phyloP scores from a whole-genome alignment of 2,888 invertebrate genomes.

The Sthenelais limicola region DNA sequence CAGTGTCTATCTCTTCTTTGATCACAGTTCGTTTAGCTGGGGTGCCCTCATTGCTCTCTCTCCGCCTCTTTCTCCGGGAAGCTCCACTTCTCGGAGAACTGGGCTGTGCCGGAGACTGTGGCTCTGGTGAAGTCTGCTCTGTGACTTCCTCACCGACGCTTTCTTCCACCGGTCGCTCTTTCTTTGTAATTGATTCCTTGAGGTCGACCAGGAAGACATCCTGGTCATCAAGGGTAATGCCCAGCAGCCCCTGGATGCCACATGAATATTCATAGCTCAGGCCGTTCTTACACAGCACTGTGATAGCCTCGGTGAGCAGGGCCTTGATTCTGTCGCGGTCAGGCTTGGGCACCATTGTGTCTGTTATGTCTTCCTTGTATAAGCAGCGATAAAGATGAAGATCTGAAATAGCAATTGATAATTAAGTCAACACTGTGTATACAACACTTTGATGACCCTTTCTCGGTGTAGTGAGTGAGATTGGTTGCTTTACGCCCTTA shows the following conservation, averaged over 20 bases:
- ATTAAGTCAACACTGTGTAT: too few species aligned
- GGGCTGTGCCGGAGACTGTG: not conserved
- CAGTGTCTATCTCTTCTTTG: too few species aligned
- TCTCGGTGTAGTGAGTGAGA: too few species aligned
- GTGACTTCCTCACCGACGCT: not conserved
- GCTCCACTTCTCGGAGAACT: not conserved
- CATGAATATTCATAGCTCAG: slow-evolving; percentile 45
- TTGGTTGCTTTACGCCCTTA: too few species aligned
- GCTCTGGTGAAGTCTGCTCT: not conserved
- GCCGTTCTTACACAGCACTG: slow-evolving; percentile 49
- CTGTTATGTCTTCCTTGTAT: too few species aligned
- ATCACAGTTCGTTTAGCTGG: slow-evolving; percentile 14
- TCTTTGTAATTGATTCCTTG: slow-evolving; percentile 44
- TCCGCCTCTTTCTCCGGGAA: not conserved
- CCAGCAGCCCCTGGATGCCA: slow-evolving; percentile 49
- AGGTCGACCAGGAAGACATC: slow-evolving; percentile 49
- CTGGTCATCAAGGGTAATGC: slow-evolving; percentile 49
- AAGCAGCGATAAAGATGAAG: too few species aligned
- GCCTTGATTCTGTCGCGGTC: slow-evolving; percentile 46
- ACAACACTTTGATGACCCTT: too few species aligned
- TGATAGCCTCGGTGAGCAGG: slow-evolving; percentile 48
- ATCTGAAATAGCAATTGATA: too few species aligned
- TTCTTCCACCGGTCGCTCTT: not conserved
- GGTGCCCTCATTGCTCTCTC: not conserved
- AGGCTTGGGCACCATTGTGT: slow-evolving; percentile 45